Base-by-base conservation (phyloP, 2,797 vertebrate species). In the Microhierax caerulescens region DNA sequence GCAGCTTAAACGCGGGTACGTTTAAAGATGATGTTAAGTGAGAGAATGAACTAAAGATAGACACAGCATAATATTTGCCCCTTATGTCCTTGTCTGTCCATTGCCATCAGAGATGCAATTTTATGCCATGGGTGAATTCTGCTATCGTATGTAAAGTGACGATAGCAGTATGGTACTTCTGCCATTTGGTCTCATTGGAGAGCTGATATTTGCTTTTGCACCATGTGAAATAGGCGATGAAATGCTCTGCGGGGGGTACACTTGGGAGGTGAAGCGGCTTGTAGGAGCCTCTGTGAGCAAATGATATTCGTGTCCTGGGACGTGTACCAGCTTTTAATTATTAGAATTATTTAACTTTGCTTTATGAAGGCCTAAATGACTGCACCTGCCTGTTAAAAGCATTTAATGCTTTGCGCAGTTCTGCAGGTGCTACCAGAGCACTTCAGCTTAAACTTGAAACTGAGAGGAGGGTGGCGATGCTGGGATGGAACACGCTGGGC, bases 91-190 rank as follows among this genome's bases (percentile, higher is more conserved):
- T 65, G 16, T 45, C 32, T 84, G 21, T 41, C 48, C 6, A 2
- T 30, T 65, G 25, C 20, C 32, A 5, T 54, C 1, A 2, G 69
- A 78, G n/a, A n/a, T n/a, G n/a, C n/a, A n/a, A n/a, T n/a, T n/a
- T 45, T 32, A 19, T 61, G 30, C 23, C 24, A 5, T 25, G 57
- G 53, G 37, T 80, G n/a, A 78, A 85, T 69, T 32, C 13, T 4
- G 1, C 45, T 43, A 2, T 6, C 14, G 20, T n/a, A 12, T 22
- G 4, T 5, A 53, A 16, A 13, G 8, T 24, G 17, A 32, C 7
- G 30, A 14, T 21, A 77, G 23, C 15, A 43, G 25, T 22, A 15
- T 7, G 13, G 25, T 67, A 11, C 21, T 72, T 81, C 9, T 67
- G 32, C 65, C 5, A 2, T 36, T 77, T 47, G 41, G 21, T 61